Base-by-base conservation (phyloP, 2,113 vertebrate genomes). In the Meleagris gallopavo region DNA sequence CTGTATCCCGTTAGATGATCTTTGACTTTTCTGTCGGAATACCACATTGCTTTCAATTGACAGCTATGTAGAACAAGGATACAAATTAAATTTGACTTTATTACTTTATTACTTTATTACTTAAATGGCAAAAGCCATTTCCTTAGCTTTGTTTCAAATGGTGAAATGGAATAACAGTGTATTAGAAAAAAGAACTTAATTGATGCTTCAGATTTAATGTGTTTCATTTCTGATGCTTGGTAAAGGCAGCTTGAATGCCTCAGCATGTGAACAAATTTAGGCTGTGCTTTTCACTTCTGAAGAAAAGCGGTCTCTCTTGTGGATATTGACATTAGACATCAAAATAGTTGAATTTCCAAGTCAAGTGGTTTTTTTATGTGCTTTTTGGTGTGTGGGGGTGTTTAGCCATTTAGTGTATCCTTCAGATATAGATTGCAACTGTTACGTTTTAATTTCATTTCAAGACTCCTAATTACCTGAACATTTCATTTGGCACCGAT, bases 391-490 rank as follows among this genome's bases (percentile, higher is more conserved):
- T 57, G 74, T 22, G 16, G 61, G 24, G 8, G 8, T 86, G 32
- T 40, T 69, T 46, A 72, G 3, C 54, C 27, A 36, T 83, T 90
- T 86, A 32, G 9, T 65, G 14, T 43, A 52, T 72, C 6, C 25
- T 94, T 83, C 66, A 75, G 50, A 54, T 88, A 66, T 2, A 52
- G 30, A 60, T 32, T 62, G 69, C 73, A 91, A 43, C 36, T 24
- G 0, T 1, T 0, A 40, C 69, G 20, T 57, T 90, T 88, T 92
- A 75, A 88, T 86, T 88, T 86, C 13, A 64, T 75, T 88, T 88
- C 54, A 75, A 70, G n/a, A 54, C 21, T 82, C 25, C 86, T 92
- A 95, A 94, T 96, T 96, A 88, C 90, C 40, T 82, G 70, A 79
- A 34, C 15, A 38, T 89, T 95, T 69, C 10, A 34, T 82, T 95